These are phyloP conservation scores for Thereva unica DNA, from an alignment of 2,888 invertebrate genomes.

Conservation along the genomic window DNA sequence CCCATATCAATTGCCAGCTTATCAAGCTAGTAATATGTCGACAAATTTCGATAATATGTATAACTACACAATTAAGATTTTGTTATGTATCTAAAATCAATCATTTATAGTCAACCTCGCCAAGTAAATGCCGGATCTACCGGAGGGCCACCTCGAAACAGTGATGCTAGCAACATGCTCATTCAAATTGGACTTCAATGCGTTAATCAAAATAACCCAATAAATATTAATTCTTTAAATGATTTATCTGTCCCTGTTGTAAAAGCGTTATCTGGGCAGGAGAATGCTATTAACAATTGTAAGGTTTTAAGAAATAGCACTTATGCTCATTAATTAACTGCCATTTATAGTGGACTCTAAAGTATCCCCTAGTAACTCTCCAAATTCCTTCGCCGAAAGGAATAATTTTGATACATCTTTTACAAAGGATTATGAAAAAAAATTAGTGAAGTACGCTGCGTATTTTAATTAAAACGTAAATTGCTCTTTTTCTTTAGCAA, in stretches of 20 bases:
- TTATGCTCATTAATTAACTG: background rate
- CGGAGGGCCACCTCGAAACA: conserved; percentile 25
- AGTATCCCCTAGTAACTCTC: conserved; percentile 8
- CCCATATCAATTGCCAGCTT: conserved; percentile 47
- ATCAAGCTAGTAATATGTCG: conserved; percentile 44
- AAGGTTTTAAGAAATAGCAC: conserved; percentile 13
- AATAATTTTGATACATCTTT: conserved; percentile 31
- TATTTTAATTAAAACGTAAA: background rate
- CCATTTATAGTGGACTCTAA: conserved; percentile 14
- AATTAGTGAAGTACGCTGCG: conserved; percentile 29
- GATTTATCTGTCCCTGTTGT: conserved; percentile 44
- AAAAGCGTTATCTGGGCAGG: conserved; percentile 37
- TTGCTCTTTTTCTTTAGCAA: conserved; percentile 1
- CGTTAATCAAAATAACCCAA: conserved; percentile 47
- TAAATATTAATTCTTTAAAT: conserved; percentile 48
- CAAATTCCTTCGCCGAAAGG: conserved; percentile 27
- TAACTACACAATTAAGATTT: conserved; percentile 12
- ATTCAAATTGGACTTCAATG: conserved; percentile 49
- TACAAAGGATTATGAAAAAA: conserved; percentile 35
- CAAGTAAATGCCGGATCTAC: conserved; percentile 1
- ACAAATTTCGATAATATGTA: conserved; percentile 33
- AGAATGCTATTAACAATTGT: conserved; percentile 35
- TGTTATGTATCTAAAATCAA: background rate
- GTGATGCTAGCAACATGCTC: conserved; percentile 48
- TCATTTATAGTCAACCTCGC: conserved; percentile 13